Conservation (phyloP, 1,140 invertebrate genomes). For the Hermetia illucens region DNA sequence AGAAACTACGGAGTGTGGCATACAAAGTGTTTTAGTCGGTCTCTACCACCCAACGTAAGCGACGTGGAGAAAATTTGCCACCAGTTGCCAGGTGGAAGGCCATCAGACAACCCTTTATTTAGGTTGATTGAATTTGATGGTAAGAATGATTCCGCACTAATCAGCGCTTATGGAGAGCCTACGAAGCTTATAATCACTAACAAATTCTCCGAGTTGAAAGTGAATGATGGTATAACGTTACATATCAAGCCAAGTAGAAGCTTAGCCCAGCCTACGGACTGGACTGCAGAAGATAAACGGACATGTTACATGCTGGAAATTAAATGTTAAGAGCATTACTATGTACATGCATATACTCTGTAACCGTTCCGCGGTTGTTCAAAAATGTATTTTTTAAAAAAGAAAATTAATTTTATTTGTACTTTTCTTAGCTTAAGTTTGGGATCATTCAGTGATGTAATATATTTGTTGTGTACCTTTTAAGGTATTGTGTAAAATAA, state of each 20-base stretch:
- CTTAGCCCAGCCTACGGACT: conserved; percentile 22
- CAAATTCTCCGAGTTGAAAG: conserved; percentile 23
- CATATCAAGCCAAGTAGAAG: conserved; percentile 26
- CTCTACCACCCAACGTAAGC: conserved; percentile 15
- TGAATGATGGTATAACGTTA: conserved; percentile 21
- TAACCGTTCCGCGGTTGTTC: no score
- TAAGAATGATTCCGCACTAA: background rate
- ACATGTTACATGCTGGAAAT: conserved; percentile 21
- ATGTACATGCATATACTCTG: no score
- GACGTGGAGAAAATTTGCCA: conserved; percentile 32
- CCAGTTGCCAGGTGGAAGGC: conserved; percentile 12
- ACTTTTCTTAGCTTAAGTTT: no score
- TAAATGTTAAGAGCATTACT: no score
- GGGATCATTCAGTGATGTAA: no score
- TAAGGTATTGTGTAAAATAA: no score
- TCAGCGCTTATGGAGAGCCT: conserved; percentile 18
- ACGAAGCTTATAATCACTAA: conserved; percentile 23
- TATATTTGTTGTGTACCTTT: no score
- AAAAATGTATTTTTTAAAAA: no score
- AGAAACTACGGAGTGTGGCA: conserved; percentile 43
- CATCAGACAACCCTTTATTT: background rate
- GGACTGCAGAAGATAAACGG: conserved; percentile 22
- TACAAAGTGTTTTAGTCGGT: conserved; percentile 36
- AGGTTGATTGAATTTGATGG: background rate
- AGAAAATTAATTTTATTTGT: no score